Base-by-base conservation (phyloP, 2,888 invertebrate species). In the Acronicta psi region DNA sequence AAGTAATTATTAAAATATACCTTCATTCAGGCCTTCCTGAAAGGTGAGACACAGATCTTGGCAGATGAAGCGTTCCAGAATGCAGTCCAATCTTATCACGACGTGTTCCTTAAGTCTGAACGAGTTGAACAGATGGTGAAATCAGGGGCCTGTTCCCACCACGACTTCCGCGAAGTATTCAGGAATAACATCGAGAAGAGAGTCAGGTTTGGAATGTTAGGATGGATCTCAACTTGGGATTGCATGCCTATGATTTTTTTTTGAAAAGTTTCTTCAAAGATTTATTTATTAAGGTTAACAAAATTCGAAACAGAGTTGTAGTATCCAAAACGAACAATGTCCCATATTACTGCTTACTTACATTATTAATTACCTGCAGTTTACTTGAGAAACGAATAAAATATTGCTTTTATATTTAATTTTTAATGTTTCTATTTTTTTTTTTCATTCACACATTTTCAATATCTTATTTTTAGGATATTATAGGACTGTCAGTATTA, bases 61-160 rank as follows among this genome's bases (percentile, higher is more conserved):
- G 98, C 99, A 10, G 99, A 99, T 88, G 99, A 99, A 91, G 99
- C 99, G 53, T 99, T 99, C 92, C 99, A 98, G 87, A 99, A 99
- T 91, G 99, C 99, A 36, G 98, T 99, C 53, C 99, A 99, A 91
- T 98, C 98, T 82, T 98, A 98, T 93, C 97, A 96, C 86, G 99
- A 99, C 88, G 98, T 99, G 66, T 99, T 99, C 94, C 95, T 99
- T 41, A 98, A 98, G 89, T 99, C 99, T 34, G 99, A 99, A 87
- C 95, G 99, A 72, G 98, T 99, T 42, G 95, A 97, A 69, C 98
- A 98, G 92, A 99, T 99, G 98, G 99, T 99, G 50, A 97, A 97
- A 83, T 98, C 99, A 53, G 99, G 99, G 38, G 99, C 99, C 69
- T 99, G 99, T 91, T 99, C 99, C 44, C 98, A 99, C 82, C 97